Evolutionary conservation across 92 coral and sea anemone genomes (phyloP).

Genomic region (Desmophyllum pertusum): DNA sequence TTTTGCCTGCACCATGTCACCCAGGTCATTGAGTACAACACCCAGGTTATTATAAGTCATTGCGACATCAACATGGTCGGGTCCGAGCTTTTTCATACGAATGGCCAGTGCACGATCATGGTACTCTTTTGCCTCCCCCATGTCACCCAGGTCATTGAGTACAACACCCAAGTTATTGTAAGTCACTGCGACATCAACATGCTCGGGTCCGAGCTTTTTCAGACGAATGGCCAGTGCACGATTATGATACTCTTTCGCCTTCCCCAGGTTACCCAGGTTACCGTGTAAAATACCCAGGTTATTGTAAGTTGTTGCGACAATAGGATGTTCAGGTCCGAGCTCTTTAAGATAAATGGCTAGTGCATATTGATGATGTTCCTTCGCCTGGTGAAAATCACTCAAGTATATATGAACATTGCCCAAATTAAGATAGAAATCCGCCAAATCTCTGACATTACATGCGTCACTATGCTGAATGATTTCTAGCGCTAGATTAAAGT

Average conservation of each 20-base stretch:
- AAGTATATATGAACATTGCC: too few relatives aligned
- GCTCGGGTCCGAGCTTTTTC: not conserved
- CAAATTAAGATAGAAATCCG: too few relatives aligned
- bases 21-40: not conserved
- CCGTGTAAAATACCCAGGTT: not conserved
- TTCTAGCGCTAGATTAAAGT: not conserved
- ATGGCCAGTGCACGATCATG: not conserved
- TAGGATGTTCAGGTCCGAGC: not conserved
- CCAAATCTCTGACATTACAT: not conserved
- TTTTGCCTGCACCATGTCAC: not conserved
- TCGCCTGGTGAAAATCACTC: too few relatives aligned
- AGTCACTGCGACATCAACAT: not conserved
- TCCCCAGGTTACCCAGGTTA: not conserved
- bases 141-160: not conserved
- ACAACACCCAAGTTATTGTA: not conserved
- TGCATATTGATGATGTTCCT: too few relatives aligned
- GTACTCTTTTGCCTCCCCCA: not conserved
- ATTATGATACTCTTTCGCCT: too few relatives aligned
- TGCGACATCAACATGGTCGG: not conserved
- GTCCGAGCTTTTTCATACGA: not conserved
- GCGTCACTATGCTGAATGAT: not conserved
- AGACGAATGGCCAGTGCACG: not conserved
- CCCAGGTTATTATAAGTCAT: not conserved
- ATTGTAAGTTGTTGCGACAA: not conserved
- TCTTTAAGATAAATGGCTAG: not conserved